A percentile compares a stretch with the other conserved stretches of the same genome.
phyloP scores from a whole-genome alignment of 2,113 vertebrate genomes.

The Rynchops niger region DNA sequence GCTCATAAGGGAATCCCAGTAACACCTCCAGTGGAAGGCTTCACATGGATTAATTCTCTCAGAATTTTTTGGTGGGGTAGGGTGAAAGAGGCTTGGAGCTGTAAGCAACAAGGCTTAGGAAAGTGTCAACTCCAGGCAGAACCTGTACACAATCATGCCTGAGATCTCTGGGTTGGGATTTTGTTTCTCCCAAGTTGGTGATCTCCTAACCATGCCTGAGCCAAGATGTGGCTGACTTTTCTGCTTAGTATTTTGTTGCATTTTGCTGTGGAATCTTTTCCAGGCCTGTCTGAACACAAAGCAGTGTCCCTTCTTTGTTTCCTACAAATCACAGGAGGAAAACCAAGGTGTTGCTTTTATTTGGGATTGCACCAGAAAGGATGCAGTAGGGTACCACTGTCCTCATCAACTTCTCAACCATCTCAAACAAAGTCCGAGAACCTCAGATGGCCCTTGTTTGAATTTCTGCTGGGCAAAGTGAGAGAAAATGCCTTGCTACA shows the following conservation, averaged over 20 bases:
- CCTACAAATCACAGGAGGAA: neutral
- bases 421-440: no score
- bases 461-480: neutral
- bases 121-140: neutral
- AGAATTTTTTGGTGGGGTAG: neutral
- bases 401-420: neutral
- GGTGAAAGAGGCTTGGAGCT: neutral
- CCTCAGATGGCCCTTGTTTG: neutral
- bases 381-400: neutral
- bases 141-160: fast-evolving
- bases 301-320: neutral
- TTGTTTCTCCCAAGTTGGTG: neutral
- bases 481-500: neutral
- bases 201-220: neutral
- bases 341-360: neutral
- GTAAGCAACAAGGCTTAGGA: neutral
- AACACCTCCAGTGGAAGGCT: neutral
- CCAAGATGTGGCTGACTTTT: neutral
- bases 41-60: neutral
- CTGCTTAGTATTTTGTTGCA: neutral
- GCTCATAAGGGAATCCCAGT: neutral
- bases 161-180: neutral
- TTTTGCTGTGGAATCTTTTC: neutral
- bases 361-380: neutral
- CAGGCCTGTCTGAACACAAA: neutral